These are phyloP conservation scores for Pandemis corylana DNA, from an alignment of 2,888 invertebrate genomes.

Conservation along the genomic window DNA sequence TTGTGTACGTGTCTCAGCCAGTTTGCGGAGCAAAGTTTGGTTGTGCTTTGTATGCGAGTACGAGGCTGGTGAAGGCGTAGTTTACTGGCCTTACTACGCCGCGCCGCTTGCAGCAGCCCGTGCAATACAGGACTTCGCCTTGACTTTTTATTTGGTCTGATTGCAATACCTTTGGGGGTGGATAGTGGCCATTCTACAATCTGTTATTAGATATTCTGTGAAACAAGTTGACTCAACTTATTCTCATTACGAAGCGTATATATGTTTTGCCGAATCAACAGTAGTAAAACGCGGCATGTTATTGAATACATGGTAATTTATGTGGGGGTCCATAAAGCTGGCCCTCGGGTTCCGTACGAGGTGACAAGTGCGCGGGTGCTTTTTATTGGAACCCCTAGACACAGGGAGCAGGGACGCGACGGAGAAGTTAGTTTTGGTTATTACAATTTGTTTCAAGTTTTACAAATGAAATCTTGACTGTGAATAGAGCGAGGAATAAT, in stretches of 20 bases:
- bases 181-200: too few relatives aligned
- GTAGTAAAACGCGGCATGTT: conserved; percentile 31
- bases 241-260: conserved; percentile 9
- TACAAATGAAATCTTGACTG: not conserved
- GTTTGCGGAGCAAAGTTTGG: too few relatives aligned
- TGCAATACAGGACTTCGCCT: too few relatives aligned
- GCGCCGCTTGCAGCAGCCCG: too few relatives aligned
- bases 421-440: not conserved
- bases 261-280: conserved; percentile 17
- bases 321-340: conserved; percentile 29
- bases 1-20: too few relatives aligned
- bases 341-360: conserved; percentile 31
- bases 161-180: too few relatives aligned
- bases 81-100: too few relatives aligned
- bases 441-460: not conserved
- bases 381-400: conserved; percentile 35
- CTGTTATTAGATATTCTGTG: not conserved
- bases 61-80: too few relatives aligned
- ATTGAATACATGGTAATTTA: conserved; percentile 39
- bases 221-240: not conserved
- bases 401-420: not conserved
- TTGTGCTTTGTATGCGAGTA: too few relatives aligned
- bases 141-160: too few relatives aligned
- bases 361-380: conserved; percentile 44
- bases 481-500: too few relatives aligned